phyloP scores from a whole-genome alignment of 2,888 invertebrate genomes.

The Tetragonisca angustula region DNA sequence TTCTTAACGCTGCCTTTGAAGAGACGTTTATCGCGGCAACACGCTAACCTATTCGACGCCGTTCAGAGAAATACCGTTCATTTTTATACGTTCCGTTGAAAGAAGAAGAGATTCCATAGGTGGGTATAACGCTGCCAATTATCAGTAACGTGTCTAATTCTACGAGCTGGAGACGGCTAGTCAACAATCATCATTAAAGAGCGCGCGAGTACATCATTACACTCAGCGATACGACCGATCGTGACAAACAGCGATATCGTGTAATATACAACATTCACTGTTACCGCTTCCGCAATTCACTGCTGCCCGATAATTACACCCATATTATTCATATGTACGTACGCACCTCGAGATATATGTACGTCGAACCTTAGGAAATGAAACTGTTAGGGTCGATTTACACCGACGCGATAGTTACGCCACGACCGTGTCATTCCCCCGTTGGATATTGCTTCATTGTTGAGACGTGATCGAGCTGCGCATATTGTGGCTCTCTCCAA shows the following conservation, averaged over 20 bases:
- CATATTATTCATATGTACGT: constrained; percentile 37
- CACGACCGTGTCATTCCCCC: not conserved
- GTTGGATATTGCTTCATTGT: not conserved
- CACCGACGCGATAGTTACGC: constrained; percentile 20
- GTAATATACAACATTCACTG: constrained; percentile 17
- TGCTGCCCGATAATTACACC: constrained; percentile 29
- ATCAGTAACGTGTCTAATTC: not conserved
- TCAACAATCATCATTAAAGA: constrained; percentile 7
- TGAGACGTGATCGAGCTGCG: not conserved
- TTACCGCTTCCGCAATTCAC: constrained; percentile 24
- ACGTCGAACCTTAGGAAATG: constrained; percentile 39
- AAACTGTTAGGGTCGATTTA: constrained; percentile 41
- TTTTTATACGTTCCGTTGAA: not conserved
- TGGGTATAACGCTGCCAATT: not conserved
- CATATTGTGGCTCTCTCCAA: no score
- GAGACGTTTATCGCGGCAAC: not conserved
- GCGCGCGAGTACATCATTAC: constrained; percentile 7
- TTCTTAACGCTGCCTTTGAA: not conserved
- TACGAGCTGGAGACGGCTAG: not conserved
- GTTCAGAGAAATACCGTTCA: not conserved
- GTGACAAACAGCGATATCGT: constrained; percentile 25
- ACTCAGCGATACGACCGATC: constrained; percentile 8
- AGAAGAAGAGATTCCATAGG: not conserved
- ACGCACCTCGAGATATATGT: not conserved
- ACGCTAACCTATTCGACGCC: not conserved